A percentile compares a stretch with the other conserved stretches of the same genome.
phyloP scores from a whole-genome alignment of 2,797 vertebrate genomes.

The Myotis daubentonii region DNA sequence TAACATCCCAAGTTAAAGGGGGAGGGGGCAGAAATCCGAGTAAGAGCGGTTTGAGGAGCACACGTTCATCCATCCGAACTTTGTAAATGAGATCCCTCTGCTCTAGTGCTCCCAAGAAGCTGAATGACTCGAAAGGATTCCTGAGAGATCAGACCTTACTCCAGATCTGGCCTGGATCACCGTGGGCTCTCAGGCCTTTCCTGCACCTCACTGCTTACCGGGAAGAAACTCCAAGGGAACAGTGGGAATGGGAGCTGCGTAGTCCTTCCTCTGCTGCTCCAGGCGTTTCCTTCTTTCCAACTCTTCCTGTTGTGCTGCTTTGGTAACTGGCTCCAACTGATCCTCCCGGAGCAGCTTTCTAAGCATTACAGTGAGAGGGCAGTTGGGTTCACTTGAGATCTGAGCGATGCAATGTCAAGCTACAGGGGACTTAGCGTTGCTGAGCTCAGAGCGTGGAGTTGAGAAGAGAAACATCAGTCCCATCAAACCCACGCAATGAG shows the following conservation, averaged over 20 bases:
- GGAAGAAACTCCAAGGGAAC: conserved; percentile 90
- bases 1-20: conserved; percentile 12
- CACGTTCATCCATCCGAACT: background rate
- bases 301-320: conserved; percentile 98
- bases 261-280: conserved; percentile 98
- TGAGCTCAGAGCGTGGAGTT: background rate
- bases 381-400: background rate
- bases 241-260: conserved; percentile 87
- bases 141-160: background rate
- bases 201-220: conserved; percentile 84
- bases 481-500: background rate
- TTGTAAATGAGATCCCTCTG: background rate
- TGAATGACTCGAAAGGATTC: background rate
- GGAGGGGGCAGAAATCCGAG: background rate
- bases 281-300: conserved; percentile 95
- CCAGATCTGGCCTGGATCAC: background rate
- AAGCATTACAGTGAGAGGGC: conserved; percentile 63
- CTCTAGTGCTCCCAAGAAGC: background rate
- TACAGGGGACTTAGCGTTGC: background rate
- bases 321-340: conserved; percentile 97
- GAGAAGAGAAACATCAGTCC: background rate
- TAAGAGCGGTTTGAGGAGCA: background rate
- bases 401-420: background rate
- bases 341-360: conserved; percentile 98
- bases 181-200: background rate